Base-by-base conservation (phyloP, 2,113 vertebrate genomes). In the Actenoides lindsayi region DNA sequence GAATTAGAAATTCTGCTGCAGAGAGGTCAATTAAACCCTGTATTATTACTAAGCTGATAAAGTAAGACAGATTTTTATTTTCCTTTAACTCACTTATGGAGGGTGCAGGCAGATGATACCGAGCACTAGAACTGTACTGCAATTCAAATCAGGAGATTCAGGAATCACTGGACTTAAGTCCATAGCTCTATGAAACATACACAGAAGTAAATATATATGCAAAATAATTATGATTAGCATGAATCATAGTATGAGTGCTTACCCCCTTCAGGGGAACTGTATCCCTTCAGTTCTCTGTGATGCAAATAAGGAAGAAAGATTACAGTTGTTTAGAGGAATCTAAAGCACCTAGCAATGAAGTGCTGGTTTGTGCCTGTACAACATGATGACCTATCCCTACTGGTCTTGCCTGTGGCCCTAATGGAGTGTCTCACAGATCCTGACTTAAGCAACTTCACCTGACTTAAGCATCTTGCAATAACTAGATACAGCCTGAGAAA, bases 21-120 rank as follows among this genome's bases (percentile, higher is more conserved):
- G 93, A 95, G 85, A 97, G 91, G 69, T 97, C 97, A 97, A 95
- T 98, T 98, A 97, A 97, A 97, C 37, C 46, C 69, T 60, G 59
- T 81, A 94, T 96, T 97, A 97, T 90, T 96, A 93, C 83, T 94
- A 96, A 97, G 83, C 75, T 84, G 78, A 96, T 83, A 79, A 97
- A 97, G 69, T 90, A 64, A 87, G 94, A 95, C 78, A 62, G 4
- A 63, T 14, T 67, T 86, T 81, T 94, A 93, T 94, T 96, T 95
- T 82, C 53, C 51, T 93, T 90, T 96, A 96, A 92, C 30, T 94
- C 60, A 74, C 39, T 83, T 90, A 87, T 78, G 28, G 57, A 68
- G 82, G 42, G 76, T 69, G 31, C 31, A 81, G 42, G 39, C 23
- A 91, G 80, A 90, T 53, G 84, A 90, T 68, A 79, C 9, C 65